Evolutionary conservation across 2,888 invertebrate genomes (phyloP).

Genomic region (Panorpa germanica): DNA sequence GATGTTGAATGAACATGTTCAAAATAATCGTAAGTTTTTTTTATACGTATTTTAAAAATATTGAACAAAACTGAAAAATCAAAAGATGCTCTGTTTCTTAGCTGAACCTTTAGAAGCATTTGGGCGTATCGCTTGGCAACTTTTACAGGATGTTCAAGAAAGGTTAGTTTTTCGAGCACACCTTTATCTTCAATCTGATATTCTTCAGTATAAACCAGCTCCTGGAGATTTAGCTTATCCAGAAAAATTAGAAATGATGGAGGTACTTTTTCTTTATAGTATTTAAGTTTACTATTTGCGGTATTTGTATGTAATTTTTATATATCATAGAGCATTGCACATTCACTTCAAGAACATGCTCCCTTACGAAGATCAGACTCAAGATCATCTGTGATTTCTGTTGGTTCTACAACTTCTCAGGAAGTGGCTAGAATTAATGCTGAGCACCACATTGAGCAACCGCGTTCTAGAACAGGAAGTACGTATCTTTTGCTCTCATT

Average conservation of each 20-base stretch:
- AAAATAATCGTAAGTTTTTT: conserved; percentile 47
- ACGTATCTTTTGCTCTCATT: conserved; percentile 13
- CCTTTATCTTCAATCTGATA: conserved; percentile 83
- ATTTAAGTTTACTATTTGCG: not conserved
- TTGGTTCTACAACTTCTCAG: conserved; percentile 44
- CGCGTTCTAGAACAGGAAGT: conserved; percentile 28
- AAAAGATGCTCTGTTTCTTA: conserved; percentile 17
- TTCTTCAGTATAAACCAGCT: conserved; percentile 72
- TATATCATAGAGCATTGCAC: conserved; percentile 39
- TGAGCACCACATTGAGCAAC: conserved; percentile 21
- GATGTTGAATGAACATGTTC: conserved; percentile 81
- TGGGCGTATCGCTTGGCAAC: conserved; percentile 55
- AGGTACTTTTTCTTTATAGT: conserved; percentile 27
- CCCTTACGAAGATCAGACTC: conserved; percentile 41
- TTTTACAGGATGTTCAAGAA: conserved; percentile 90
- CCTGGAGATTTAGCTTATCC: conserved; percentile 96
- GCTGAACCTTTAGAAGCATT: conserved; percentile 56
- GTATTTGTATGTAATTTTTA: conserved; percentile 5
- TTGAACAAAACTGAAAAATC: not conserved
- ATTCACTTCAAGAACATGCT: conserved; percentile 37
- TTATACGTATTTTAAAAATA: conserved; percentile 10
- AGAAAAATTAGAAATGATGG: conserved; percentile 95
- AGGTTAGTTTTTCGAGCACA: conserved; percentile 88
- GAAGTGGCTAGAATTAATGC: conserved; percentile 47
- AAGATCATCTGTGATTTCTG: conserved; percentile 45